These are phyloP conservation scores for Tryphoninae sp. DNA, from an alignment of 2,888 invertebrate genomes.

Conservation along the genomic window DNA sequence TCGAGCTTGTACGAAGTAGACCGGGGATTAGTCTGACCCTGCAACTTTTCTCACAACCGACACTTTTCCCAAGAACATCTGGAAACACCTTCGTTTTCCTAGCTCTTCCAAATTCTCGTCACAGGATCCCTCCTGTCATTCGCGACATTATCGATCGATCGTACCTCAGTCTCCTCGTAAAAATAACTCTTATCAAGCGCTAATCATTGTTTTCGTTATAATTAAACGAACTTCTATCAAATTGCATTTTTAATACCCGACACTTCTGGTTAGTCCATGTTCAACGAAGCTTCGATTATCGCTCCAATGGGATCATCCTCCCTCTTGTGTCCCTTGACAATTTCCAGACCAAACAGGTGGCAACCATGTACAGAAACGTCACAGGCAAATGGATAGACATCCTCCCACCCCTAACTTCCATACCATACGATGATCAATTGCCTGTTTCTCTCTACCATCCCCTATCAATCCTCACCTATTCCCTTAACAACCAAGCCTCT, in stretches of 20 bases:
- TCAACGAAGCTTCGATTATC: too few species aligned
- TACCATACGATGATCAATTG: slow-evolving; percentile 30
- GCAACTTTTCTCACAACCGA: slow-evolving; percentile 21
- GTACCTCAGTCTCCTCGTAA: not conserved
- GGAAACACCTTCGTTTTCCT: not conserved
- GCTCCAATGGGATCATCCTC: too few species aligned
- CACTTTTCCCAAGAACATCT: slow-evolving; percentile 7
- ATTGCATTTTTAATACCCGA: too few species aligned
- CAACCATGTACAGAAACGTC: not conserved
- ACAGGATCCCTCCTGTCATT: not conserved
- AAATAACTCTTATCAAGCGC: not conserved
- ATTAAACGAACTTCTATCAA: too few species aligned
- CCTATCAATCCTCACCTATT: slow-evolving; percentile 38
- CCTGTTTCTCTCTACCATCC: not conserved
- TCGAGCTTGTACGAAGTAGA: slow-evolving; percentile 1
- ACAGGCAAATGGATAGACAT: not conserved
- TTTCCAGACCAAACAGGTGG: too few species aligned
- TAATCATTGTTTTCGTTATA: too few species aligned
- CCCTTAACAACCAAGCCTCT: slow-evolving; percentile 48
- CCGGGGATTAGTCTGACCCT: slow-evolving; percentile 4
- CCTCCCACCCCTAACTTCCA: not conserved
- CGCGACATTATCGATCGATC: not conserved
- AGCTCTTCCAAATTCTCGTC: not conserved
- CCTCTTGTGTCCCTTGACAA: too few species aligned
- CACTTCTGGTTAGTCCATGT: too few species aligned